phyloP scores from a whole-genome alignment of 2,797 vertebrate genomes.

The Acanthornis magna region DNA sequence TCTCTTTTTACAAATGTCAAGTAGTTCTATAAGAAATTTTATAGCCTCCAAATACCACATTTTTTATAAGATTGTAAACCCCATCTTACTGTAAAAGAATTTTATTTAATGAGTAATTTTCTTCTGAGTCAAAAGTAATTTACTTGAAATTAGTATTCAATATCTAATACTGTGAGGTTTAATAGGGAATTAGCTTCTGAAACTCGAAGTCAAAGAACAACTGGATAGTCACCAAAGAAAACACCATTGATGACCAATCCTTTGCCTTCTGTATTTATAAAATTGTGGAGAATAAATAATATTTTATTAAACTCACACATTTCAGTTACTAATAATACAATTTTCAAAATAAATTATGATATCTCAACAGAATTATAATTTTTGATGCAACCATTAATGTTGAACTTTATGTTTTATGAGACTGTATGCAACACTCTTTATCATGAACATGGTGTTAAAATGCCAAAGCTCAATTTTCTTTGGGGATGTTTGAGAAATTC shows the following conservation, averaged over 20 bases:
- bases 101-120: neutral
- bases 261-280: neutral
- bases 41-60: neutral
- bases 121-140: neutral
- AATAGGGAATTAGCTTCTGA: neutral
- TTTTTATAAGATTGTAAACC: neutral
- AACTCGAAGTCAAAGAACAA: neutral
- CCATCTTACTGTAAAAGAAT: neutral
- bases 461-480: neutral
- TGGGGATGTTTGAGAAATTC: neutral
- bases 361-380: neutral
- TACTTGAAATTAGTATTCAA: neutral
- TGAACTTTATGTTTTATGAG: neutral
- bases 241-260: neutral
- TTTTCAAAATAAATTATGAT: neutral
- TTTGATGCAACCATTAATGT: neutral
- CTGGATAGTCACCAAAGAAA: neutral
- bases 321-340: neutral
- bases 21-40: neutral
- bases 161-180: neutral
- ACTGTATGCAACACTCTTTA: neutral
- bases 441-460: neutral
- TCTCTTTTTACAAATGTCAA: conserved; percentile 15
- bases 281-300: neutral
- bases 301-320: neutral